Conservation (phyloP, 2,797 vertebrate genomes). For the Semaprochilodus insignis region DNA sequence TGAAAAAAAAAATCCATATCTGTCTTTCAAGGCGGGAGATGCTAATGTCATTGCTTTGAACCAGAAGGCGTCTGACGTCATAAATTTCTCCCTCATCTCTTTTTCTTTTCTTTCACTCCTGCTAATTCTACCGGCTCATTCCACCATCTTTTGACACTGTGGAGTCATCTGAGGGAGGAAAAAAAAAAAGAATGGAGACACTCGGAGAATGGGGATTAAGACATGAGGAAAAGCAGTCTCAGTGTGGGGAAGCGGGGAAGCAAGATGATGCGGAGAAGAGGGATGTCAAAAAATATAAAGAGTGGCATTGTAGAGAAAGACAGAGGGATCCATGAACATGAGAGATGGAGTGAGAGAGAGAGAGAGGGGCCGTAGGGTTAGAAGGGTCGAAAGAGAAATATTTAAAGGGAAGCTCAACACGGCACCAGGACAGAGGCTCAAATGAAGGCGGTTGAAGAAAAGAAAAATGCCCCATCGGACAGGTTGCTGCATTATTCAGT, state of each 20-base stretch:
- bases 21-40: slow-evolving; percentile 54
- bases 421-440: slow-evolving; percentile 33
- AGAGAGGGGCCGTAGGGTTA: not conserved
- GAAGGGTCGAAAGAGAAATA: slow-evolving; percentile 2
- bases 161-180: slow-evolving; percentile 27
- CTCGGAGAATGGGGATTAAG: slow-evolving; percentile 48
- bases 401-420: slow-evolving; percentile 39
- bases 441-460: slow-evolving; percentile 46
- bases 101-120: slow-evolving; percentile 22
- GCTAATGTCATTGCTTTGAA: slow-evolving; percentile 60
- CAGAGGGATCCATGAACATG: not conserved
- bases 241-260: slow-evolving; percentile 34
- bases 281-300: not conserved
- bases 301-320: not conserved
- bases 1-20: slow-evolving; percentile 49
- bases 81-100: slow-evolving; percentile 45
- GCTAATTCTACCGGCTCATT: slow-evolving; percentile 39
- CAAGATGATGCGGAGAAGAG: slow-evolving; percentile 30
- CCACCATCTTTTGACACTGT: slow-evolving; percentile 42
- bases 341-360: slow-evolving; percentile 28
- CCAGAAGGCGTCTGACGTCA: slow-evolving; percentile 58
- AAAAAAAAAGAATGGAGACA: slow-evolving; percentile 60
- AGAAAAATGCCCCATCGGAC: slow-evolving; percentile 47
- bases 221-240: slow-evolving; percentile 28
- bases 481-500: slow-evolving; percentile 69